Evolutionary conservation across 2,888 invertebrate species (phyloP).

Genomic region (Cantharis nigra): DNA sequence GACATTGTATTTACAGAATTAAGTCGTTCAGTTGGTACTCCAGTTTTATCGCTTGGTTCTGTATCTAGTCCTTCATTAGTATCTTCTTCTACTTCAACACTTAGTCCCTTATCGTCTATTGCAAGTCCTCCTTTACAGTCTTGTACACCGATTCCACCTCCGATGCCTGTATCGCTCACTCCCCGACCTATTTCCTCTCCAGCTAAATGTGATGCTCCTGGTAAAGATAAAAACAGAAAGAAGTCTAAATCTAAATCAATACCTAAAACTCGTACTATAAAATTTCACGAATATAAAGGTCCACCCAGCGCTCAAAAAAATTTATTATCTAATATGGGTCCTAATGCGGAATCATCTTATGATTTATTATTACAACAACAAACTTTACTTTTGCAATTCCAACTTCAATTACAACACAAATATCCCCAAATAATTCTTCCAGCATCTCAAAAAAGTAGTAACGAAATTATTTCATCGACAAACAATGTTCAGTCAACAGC

Average conservation of each 20-base stretch:
- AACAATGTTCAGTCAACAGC: slow-evolving; percentile 54
- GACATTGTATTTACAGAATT: slow-evolving; percentile 63
- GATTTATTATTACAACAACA: slow-evolving; percentile 92
- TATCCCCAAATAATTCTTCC: slow-evolving; percentile 83
- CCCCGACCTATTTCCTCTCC: slow-evolving; percentile 56
- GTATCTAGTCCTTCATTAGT: slow-evolving; percentile 57
- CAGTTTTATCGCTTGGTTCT: slow-evolving; percentile 59
- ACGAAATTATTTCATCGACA: slow-evolving; percentile 7
- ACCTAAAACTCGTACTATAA: slow-evolving; percentile 86
- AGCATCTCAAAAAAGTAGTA: slow-evolving; percentile 63
- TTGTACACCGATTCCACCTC: slow-evolving; percentile 61
- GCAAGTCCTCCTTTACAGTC: slow-evolving; percentile 63
- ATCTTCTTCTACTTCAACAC: slow-evolving; percentile 68
- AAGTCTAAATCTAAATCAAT: slow-evolving; percentile 80
- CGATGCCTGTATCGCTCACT: slow-evolving; percentile 59
- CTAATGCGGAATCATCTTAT: slow-evolving; percentile 79
- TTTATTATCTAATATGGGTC: slow-evolving; percentile 58
- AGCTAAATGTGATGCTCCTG: slow-evolving; percentile 60
- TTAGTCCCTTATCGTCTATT: slow-evolving; percentile 69
- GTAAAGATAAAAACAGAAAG: slow-evolving; percentile 81
- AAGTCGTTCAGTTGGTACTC: slow-evolving; percentile 62
- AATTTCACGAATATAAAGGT: slow-evolving; percentile 96
- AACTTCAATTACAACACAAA: slow-evolving; percentile 81
- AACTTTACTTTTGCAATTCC: slow-evolving; percentile 87
- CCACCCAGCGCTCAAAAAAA: slow-evolving; percentile 82